Conservation (phyloP, 1,140 invertebrate species). For the Drosophila sechellia region DNA sequence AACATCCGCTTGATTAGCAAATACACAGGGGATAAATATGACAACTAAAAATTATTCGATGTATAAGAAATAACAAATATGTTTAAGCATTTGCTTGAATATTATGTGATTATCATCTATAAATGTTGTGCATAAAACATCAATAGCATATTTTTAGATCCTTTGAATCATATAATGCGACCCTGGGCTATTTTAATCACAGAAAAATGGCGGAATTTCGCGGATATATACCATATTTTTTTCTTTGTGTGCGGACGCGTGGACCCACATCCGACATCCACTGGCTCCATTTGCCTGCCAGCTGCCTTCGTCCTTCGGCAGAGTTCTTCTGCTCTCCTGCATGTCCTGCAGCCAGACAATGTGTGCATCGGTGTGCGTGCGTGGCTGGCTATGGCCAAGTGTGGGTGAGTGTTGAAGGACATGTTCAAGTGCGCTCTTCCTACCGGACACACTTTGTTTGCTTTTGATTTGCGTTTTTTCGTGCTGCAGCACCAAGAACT, state of each 20-base stretch:
- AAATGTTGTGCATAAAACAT: neutral
- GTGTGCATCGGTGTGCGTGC: slow-evolving; percentile 17
- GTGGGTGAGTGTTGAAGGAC: slow-evolving; percentile 62
- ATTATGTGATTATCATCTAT: neutral
- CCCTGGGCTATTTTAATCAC: neutral
- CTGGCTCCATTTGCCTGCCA: slow-evolving; percentile 32
- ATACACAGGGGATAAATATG: slow-evolving; percentile 1
- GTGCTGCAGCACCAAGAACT: slow-evolving; percentile 11
- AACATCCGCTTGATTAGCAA: slow-evolving; percentile 22
- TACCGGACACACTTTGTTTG: slow-evolving; percentile 50
- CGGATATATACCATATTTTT: neutral
- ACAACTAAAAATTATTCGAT: neutral
- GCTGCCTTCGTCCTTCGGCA: slow-evolving; percentile 26
- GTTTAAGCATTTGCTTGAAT: no score
- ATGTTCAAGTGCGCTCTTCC: slow-evolving; percentile 48
- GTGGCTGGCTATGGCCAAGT: no score
- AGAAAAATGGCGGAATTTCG: neutral
- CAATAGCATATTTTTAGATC: neutral
- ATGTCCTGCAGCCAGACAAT: slow-evolving; percentile 57
- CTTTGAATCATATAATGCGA: neutral
- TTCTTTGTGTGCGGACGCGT: neutral
- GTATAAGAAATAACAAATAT: no score
- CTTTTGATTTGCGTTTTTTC: slow-evolving; percentile 72
- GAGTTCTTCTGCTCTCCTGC: slow-evolving; percentile 30
- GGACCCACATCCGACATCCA: slow-evolving; percentile 7